Evolutionary conservation across 2,113 vertebrate species (phyloP), one percentile per base, ranked within the genome.

Genomic region (Megaceryle torquata): DNA sequence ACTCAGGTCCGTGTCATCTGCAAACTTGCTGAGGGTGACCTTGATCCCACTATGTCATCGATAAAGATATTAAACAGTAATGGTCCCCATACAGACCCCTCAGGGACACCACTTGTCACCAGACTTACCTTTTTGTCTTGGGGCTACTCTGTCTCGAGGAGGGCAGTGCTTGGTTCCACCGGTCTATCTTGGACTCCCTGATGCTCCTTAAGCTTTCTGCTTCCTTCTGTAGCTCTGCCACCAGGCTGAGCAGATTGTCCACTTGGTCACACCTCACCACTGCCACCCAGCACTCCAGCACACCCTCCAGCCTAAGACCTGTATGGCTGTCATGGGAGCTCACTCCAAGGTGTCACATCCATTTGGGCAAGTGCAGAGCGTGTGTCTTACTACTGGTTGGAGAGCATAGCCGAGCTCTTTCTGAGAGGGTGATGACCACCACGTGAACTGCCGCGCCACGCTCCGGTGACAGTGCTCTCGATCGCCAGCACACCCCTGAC

Each of bases 401-500:
- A 5, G 6, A 4, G 43, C 44, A 4, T 3, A 9, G 37, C 44
- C 3, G 6, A 33, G 37, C 57, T 19, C 33, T 31, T 0, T 0
- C 20, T 10, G 78, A 11, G 24, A 28, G 29, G 26, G 16, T 4
- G 6, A 13, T 3, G 53, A 7, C 24, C 22, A 5, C 12, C 7
- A 3, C 2, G 3, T 2, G 10, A 65, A 21, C 48, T 44, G 39
- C 39, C 0, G 1, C 0, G 1, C 69, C 6, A 8, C 0, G 1
- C 19, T 24, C 20, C 11, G 15, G 6, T 33, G 13, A 3, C 48
- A 14, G 12, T 5, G 3, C 29, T 60, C 16, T 28, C 4, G 13
- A 16, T 24, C 2, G 0, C n/a, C 24, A 6, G 18, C 1, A 2
- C 33, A 13, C 21, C 13, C 8, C 4, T 2, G 20, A 33, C 39